Evolutionary conservation across 2,888 invertebrate species (phyloP), one percentile per base, ranked within the genome.

Genomic region (Calameuta filiformis): DNA sequence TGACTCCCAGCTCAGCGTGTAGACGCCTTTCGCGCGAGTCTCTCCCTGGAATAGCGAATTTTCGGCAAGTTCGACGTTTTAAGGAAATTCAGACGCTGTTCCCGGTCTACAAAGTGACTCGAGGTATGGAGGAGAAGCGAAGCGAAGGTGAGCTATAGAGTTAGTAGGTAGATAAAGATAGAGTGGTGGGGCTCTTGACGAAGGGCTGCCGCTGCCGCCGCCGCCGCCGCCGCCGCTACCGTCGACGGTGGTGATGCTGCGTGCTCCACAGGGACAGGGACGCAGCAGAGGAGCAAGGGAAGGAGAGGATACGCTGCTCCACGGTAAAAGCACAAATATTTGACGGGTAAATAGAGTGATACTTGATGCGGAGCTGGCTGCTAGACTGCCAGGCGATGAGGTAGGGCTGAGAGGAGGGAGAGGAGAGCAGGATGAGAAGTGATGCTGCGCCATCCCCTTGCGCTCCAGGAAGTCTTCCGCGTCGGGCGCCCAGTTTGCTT

Each of bases 311-410:
- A 88, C 86, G 88, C 84, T 86, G 87, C 86, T 89, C 85, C 87
- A 89, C 88, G 89, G 89, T 91, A 91, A 91, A 91, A 91, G 90
- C 90, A 89, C 91, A 91, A 91, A 91, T 90, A 91, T 91, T 91
- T 91, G 90, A 90, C 87, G 89, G 90, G 90, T 89, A 91, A 91
- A 91, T 90, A 90, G 90, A 90, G 88, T 90, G 91, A 90, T 91
- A 90, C 91, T 91, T 89, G 90, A 90, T 90, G 89, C 90, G 85
- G 87, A 83, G 86, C 87, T 85, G 84, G 86, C 87, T 87, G 86
- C 82, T 81, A 83, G 69, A 33, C 69, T 69, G 69, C 76, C 81
- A 76, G 83, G 76, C 81, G 77, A 75, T 79, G 75, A 40, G 40
- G 40, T 40, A 40, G 40, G 40, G 12, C 12, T 1, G 37, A 12